Evolutionary conservation across 2,888 invertebrate genomes (phyloP).

Genomic region (Rhagophthalmus giganteus): DNA sequence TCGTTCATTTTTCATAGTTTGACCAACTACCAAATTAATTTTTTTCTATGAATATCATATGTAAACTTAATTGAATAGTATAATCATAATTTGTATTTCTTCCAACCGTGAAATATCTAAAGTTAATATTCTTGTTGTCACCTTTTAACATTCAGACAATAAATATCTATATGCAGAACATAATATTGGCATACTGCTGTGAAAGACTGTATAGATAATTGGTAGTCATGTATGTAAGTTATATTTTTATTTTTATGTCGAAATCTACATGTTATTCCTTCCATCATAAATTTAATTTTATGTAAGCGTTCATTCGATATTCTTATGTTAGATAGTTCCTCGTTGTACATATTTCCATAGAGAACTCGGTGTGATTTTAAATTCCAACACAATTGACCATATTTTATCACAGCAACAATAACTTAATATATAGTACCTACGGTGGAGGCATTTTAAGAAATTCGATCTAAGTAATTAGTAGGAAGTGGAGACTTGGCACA

Average conservation of each 20-base stretch:
- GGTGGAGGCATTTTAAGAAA: not conserved
- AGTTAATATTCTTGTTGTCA: conserved; percentile 10
- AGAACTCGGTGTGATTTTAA: too few species aligned
- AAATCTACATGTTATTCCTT: not conserved
- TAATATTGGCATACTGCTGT: conserved; percentile 11
- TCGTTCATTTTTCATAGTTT: too few species aligned
- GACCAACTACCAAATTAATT: too few species aligned
- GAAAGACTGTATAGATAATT: conserved; percentile 9
- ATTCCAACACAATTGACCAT: too few species aligned
- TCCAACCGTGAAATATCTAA: conserved; percentile 6
- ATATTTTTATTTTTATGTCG: conserved; percentile 4
- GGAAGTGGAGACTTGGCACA: too few species aligned
- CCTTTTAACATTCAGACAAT: conserved; percentile 10
- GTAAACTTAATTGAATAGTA: not conserved
- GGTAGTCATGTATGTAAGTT: conserved; percentile 6
- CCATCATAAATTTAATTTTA: not conserved
- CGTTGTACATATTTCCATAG: too few species aligned
- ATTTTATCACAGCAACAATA: too few species aligned
- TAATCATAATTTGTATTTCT: conserved; percentile 4
- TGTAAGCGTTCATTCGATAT: not conserved
- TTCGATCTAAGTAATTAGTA: not conserved
- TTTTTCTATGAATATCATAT: too few species aligned
- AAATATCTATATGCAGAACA: conserved; percentile 9
- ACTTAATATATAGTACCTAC: too few species aligned
- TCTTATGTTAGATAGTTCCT: too few species aligned